A percentile compares a stretch with the other conserved stretches of the same genome.
phyloP scores from a whole-genome alignment of 2,113 vertebrate genomes.

The Hipposideros armiger region DNA sequence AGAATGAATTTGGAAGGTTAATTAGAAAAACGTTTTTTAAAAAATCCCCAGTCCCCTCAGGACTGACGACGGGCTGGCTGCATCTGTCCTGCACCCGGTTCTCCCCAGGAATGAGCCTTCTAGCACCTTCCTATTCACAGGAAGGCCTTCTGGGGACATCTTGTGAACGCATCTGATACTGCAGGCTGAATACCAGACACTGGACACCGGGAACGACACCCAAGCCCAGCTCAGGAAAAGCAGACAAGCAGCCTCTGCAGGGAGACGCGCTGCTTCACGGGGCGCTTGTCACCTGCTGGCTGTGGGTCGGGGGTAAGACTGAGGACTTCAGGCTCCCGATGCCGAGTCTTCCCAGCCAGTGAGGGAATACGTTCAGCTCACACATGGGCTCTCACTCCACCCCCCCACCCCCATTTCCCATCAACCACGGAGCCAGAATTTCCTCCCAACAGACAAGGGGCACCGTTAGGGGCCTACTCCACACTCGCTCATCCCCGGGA shows the following conservation, averaged over 20 bases:
- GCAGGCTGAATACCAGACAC: not conserved
- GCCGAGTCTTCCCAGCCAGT: accelerated
- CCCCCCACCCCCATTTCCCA: not conserved
- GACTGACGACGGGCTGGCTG: not conserved
- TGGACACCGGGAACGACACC: not conserved
- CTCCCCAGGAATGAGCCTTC: not conserved
- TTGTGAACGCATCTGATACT: slow-evolving; percentile 76
- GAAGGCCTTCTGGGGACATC: slow-evolving; percentile 78
- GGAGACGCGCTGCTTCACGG: accelerated
- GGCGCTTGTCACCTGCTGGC: not conserved
- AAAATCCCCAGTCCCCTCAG: not conserved
- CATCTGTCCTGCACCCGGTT: accelerated
- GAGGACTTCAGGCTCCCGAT: not conserved
- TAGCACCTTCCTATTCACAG: not conserved
- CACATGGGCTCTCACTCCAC: not conserved
- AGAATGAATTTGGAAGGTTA: not conserved
- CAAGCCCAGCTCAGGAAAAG: no score
- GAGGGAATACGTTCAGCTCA: not conserved
- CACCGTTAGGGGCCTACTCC: no score
- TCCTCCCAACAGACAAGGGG: accelerated
- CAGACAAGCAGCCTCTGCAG: not conserved
- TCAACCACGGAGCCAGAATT: not conserved
- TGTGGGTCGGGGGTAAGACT: not conserved
- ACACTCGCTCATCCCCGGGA: no score
- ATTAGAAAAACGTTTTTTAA: not conserved